A percentile compares a stretch with the other conserved stretches of the same genome.
Evolutionary conservation across 2,113 vertebrate species (phyloP).

Genomic region (Onychostruthus taczanowskii): DNA sequence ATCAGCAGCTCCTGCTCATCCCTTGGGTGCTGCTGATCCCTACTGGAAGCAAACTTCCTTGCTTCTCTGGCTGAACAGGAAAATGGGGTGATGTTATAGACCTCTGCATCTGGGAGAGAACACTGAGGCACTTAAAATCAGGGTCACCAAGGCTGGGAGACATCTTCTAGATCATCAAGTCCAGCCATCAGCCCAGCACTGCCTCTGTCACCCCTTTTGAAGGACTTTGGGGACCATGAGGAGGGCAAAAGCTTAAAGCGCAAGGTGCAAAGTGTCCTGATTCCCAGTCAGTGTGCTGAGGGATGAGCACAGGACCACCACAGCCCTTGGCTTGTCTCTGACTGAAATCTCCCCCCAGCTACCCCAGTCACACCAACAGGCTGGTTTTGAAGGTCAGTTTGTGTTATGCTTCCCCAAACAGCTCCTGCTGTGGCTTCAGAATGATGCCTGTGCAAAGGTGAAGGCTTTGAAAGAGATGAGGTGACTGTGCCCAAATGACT

Average conservation of each 20-base stretch:
- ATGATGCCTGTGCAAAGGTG: not conserved
- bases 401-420: not conserved
- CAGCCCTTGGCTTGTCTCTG: not conserved
- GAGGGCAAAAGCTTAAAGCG: not conserved
- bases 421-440: not conserved
- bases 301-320: not conserved
- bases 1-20: not conserved
- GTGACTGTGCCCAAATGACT: rapidly evolving
- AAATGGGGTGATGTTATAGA: not conserved
- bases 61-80: not conserved
- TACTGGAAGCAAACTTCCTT: not conserved
- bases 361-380: not conserved
- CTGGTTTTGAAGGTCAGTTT: not conserved
- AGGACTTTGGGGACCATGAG: not conserved
- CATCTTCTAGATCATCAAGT: not conserved
- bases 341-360: not conserved
- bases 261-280: not conserved
- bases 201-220: not conserved
- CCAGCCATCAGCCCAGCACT: not conserved
- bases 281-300: not conserved
- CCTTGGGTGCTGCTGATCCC: not conserved
- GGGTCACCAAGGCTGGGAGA: not conserved
- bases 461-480: not conserved
- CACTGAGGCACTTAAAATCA: not conserved
- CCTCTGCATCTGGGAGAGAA: not conserved